These are phyloP conservation scores for Oryzias melastigma DNA, from an alignment of 2,113 vertebrate species.

Conservation along the genomic window DNA sequence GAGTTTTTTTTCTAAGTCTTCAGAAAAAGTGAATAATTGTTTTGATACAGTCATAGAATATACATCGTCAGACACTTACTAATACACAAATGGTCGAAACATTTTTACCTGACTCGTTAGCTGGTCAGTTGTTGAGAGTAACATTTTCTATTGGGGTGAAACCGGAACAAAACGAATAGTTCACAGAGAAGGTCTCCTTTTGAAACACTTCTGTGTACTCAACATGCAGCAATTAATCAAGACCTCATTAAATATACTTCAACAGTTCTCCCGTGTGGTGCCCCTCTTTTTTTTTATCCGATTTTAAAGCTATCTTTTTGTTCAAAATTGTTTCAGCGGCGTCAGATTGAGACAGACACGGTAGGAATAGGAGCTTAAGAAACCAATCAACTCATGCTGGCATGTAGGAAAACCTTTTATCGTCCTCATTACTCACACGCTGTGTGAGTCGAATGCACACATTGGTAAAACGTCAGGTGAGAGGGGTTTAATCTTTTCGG, in stretches of 20 bases:
- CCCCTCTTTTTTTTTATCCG: constrained; percentile 26
- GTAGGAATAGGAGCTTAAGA: constrained; percentile 31
- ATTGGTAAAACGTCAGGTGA: constrained; percentile 1
- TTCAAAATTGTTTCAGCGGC: constrained; percentile 38
- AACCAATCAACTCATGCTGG: constrained; percentile 32
- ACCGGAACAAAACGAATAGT: background rate
- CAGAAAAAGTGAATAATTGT: too few species aligned
- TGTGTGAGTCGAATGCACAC: constrained; percentile 12
- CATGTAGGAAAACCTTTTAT: constrained; percentile 24
- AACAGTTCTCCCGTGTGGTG: background rate
- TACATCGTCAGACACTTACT: too few species aligned
- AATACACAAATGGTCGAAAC: too few species aligned
- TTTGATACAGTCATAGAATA: too few species aligned
- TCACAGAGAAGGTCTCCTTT: constrained; percentile 16
- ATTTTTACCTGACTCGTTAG: too few species aligned
- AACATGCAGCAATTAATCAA: background rate
- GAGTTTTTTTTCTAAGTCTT: too few species aligned
- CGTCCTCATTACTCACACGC: constrained; percentile 27
- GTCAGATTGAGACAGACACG: constrained; percentile 25
- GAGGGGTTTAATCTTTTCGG: constrained; percentile 15
- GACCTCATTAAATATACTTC: constrained; percentile 35
- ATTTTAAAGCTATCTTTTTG: constrained; percentile 38
- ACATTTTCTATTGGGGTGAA: too few species aligned
- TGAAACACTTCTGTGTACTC: background rate
- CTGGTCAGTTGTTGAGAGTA: too few species aligned